Percentiles rank a stretch among this genome's conserved stretches.
Conservation (phyloP, 2,797 vertebrate genomes). For the Eulemur coronatus region DNA sequence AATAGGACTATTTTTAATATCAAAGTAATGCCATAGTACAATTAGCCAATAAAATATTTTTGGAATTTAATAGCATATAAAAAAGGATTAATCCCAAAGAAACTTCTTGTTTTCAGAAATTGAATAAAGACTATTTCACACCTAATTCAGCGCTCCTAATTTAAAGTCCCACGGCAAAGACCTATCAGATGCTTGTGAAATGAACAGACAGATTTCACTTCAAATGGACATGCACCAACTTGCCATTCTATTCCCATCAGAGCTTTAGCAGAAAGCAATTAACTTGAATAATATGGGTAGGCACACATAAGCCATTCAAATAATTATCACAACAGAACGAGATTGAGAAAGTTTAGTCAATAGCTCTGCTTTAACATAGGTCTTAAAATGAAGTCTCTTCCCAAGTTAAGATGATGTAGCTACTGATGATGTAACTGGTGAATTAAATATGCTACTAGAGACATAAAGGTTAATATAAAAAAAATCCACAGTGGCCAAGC, state of each 20-base stretch:
- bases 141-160: background rate
- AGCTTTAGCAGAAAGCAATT: background rate
- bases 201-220: background rate
- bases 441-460: background rate
- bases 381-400: background rate
- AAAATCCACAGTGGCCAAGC: background rate
- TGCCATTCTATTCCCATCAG: conserved; percentile 6
- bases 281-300: conserved; percentile 13
- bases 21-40: conserved; percentile 16
- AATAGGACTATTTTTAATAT: conserved; percentile 13
- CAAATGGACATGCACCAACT: conserved; percentile 18
- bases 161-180: conserved; percentile 11
- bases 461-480: background rate
- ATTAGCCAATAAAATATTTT: background rate
- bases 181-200: background rate
- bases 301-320: conserved; percentile 2
- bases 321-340: background rate
- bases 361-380: background rate
- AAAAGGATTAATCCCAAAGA: background rate
- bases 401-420: background rate
- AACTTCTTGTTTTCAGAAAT: background rate
- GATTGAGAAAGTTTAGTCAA: background rate
- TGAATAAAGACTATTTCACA: background rate
- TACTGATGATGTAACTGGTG: background rate
- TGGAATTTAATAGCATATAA: conserved; percentile 41